Conservation (phyloP, 2,797 vertebrate species). For the Notolepis coatsorum region DNA sequence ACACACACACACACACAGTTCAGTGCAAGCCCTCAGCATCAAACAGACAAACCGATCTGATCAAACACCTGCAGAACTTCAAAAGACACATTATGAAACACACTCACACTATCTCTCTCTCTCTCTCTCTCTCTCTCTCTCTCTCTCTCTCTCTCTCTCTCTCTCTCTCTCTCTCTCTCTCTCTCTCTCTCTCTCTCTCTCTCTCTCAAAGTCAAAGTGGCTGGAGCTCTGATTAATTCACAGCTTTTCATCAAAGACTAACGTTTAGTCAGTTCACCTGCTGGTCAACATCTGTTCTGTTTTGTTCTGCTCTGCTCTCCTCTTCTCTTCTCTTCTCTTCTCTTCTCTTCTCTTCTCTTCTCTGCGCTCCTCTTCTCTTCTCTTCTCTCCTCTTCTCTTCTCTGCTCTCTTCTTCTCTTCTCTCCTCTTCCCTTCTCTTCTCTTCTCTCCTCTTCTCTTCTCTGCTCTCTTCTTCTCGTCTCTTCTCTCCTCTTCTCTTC, state of each 20-base stretch:
- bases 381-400: not conserved
- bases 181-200: not conserved
- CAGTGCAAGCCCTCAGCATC: not conserved
- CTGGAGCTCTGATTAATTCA: too few species aligned
- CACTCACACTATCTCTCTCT: not conserved
- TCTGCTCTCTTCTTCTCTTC: too few species aligned
- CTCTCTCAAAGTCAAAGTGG: too few species aligned
- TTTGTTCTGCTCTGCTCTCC: not conserved
- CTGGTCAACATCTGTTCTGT: too few species aligned
- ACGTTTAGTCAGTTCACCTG: too few species aligned
- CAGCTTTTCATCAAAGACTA: too few species aligned
- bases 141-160: constrained; percentile 51
- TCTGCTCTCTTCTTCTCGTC: not conserved
- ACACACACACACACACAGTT: not conserved
- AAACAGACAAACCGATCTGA: too few species aligned
- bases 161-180: not conserved
- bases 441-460: not conserved
- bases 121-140: constrained; percentile 4
- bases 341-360: too few species aligned
- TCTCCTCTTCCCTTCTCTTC: not conserved
- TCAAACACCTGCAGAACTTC: too few species aligned
- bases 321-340: not conserved
- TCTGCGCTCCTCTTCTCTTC: too few species aligned
- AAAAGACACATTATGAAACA: not conserved
- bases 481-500: not conserved